phyloP scores from a whole-genome alignment of 2,888 invertebrate genomes.

The Siphonodentalium dalli region DNA sequence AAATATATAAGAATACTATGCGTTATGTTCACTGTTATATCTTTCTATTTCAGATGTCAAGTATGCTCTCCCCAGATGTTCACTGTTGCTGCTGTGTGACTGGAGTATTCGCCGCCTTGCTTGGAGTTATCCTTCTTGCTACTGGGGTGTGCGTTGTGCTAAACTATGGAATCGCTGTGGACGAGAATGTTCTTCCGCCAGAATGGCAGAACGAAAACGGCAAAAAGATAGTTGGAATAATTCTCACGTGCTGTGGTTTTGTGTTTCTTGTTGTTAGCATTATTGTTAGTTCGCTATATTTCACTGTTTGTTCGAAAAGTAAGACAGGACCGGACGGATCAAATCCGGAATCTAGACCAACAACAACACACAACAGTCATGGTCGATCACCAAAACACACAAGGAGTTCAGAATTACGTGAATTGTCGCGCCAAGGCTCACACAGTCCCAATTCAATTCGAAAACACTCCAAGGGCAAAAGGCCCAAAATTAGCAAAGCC shows the following conservation, averaged over 20 bases:
- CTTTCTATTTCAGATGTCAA: conserved; percentile 46
- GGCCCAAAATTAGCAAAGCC: too few relatives aligned
- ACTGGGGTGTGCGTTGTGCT: conserved; percentile 52
- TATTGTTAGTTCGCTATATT: conserved; percentile 42
- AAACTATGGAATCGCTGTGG: conserved; percentile 47
- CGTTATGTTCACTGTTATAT: too few relatives aligned
- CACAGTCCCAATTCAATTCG: too few relatives aligned
- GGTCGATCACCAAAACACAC: too few relatives aligned
- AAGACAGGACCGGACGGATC: conserved; percentile 23
- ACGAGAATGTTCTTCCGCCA: conserved; percentile 45
- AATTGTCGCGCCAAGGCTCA: too few relatives aligned
- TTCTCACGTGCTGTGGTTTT: conserved; percentile 45
- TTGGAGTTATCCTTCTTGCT: conserved; percentile 50
- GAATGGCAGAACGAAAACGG: conserved; percentile 50
- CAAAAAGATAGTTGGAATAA: conserved; percentile 51
- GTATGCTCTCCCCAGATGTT: conserved; percentile 43
- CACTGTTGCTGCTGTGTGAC: conserved; percentile 52
- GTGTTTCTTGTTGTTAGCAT: conserved; percentile 41
- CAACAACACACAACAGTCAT: too few relatives aligned
- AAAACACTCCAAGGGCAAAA: too few relatives aligned
- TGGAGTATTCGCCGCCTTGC: conserved; percentile 49
- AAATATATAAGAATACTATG: too few relatives aligned
- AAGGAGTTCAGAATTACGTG: too few relatives aligned
- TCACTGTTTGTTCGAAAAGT: conserved; percentile 31
- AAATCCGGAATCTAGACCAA: too few relatives aligned